Evolutionary conservation across 2,888 invertebrate genomes (phyloP), one percentile per base, ranked within the genome.

Genomic region (Leptopilina syphax): DNA sequence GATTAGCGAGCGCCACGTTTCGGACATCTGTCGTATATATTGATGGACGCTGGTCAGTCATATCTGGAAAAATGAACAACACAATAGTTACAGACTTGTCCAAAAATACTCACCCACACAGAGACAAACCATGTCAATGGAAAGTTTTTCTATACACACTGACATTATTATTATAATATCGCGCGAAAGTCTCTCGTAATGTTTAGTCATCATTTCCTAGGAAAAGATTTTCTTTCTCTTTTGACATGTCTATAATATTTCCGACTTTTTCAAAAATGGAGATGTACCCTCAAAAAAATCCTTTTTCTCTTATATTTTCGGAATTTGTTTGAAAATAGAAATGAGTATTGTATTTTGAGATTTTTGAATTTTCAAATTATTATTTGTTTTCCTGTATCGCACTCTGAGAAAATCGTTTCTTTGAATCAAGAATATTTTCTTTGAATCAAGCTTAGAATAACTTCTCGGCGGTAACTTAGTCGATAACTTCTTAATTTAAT

Each of bases 41-140:
- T 89, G 90, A 88, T 84, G 89, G 90, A 90, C 91, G 84, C 78
- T 90, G 92, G 91, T 91, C 91, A 92, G 89, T 84, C 81, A 86
- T 84, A 88, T 89, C 87, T 87, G 84, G 79, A 91, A 50, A 44
- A 91, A 85, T 90, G 91, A 90, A 89, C 92, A 91, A 91, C 91
- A 90, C 91, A 90, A 90, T 89, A 84, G 86, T 78, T 34, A 81
- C 83, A 85, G 83, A 82, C 81, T 81, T 81, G 77, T 66, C 10
- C 82, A 77, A 83, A 81, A 77, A 82, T 78, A 13, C 57, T 73
- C 73, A 60, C 73, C 10, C 73, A 73, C 68, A 34, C 34, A 57
- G 34, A 10, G 34, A 34, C 34, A 4, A 12, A 24, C 24, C 24
- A 24, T 63, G 18, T 60, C 18, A 13, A n/a, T n/a, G 13, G 18